Evolutionary conservation across 1,140 invertebrate species (phyloP), one percentile per base, ranked within the genome.

Genomic region (Drosophila malerkotliana): DNA sequence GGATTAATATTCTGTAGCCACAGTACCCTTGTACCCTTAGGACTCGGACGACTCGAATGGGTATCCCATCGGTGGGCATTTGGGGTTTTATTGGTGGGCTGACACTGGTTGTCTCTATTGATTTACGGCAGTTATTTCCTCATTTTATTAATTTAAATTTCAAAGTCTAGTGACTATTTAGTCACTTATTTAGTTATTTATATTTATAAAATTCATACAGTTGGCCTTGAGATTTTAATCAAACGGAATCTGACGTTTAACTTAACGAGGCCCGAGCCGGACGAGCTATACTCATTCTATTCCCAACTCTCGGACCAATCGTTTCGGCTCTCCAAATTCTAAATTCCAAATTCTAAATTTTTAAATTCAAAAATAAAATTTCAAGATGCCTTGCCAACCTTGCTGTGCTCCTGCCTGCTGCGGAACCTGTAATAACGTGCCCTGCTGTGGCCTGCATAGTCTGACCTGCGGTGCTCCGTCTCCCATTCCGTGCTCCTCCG

Each of bases 371-470:
- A 37, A 37, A 9, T 8, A 9, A 18, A 45, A 57, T 45, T 57
- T 58, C 55, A 3, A 58, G 45, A 58, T 58, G 44, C 28, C 15
- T 24, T 47, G 34, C 34, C 34, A 3, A 12, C 34, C 34, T 37
- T 37, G 34, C 34, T 37, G 34, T 37, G 34, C 34, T 37, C 34
- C 34, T n/a, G 10, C 59, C 9, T 76, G 75, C 14, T 77, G 59
- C 30, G 71, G 69, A 34, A 57, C 78, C 18, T 81, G 79, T 75
- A 82, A 75, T 79, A 41, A 72, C 41, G 63, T 74, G 0, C 47
- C 82, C 3, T 87, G 79, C 77, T 91, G 89, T 81, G 90, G 90
- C 56, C 81, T 81, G 15, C 80, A 87, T 53, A 91, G 87, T 88
- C 85, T 90, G 7, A 77, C 90, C 5, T 90, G 90, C 30, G 90